A percentile compares a stretch with the other conserved stretches of the same genome.
phyloP scores from a whole-genome alignment of 2,797 vertebrate genomes.

The Ispidina picta region DNA sequence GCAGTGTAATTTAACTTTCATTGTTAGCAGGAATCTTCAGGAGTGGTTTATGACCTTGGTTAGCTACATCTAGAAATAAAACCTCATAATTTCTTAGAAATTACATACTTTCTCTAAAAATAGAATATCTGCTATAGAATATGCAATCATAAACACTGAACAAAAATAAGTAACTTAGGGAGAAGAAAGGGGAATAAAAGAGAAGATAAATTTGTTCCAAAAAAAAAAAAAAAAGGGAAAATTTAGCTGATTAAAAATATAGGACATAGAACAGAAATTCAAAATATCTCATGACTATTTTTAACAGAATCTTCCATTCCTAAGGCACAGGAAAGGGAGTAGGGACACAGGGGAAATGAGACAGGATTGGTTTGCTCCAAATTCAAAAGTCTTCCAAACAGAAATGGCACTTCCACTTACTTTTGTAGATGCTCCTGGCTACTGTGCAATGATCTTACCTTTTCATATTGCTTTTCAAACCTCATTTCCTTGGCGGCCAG shows the following conservation, averaged over 20 bases:
- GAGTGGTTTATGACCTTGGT: conserved; percentile 34
- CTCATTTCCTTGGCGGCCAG: conserved; percentile 12
- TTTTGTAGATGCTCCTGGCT: neutral
- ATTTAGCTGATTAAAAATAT: neutral
- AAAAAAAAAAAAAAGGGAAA: neutral
- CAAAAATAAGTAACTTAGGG: neutral
- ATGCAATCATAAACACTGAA: neutral
- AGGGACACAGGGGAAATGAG: neutral
- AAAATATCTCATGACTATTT: neutral
- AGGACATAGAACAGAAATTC: neutral
- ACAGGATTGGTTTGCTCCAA: neutral
- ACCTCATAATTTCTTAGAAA: neutral
- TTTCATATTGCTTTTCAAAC: conserved; percentile 10
- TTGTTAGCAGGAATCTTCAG: conserved; percentile 21
- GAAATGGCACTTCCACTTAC: neutral
- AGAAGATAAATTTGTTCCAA: neutral
- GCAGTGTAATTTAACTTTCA: conserved; percentile 9
- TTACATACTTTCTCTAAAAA: neutral
- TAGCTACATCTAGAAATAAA: conserved; percentile 8
- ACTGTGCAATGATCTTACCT: neutral
- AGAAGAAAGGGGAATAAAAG: neutral
- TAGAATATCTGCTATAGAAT: neutral
- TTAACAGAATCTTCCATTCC: neutral
- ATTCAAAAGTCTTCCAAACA: neutral
- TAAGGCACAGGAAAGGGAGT: neutral